Evolutionary conservation across 2,797 vertebrate genomes (phyloP), one percentile per base, ranked within the genome.

Genomic region (Hipposideros larvatus): DNA sequence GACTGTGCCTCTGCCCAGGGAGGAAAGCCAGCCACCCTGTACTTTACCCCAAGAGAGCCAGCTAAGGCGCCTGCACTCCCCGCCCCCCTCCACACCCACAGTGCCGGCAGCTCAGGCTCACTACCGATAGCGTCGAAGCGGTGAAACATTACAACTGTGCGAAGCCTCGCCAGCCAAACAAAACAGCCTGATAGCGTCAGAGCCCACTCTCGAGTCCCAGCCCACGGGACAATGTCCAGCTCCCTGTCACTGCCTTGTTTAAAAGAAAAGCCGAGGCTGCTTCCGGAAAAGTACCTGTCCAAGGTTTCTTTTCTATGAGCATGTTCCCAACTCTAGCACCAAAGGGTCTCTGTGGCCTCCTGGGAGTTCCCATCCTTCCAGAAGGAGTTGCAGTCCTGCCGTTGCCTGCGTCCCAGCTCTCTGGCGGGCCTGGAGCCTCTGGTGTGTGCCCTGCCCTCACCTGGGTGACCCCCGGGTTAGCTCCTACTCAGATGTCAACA

Each of bases 401-500:
- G 6, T 43, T 9, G 43, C 34, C 26, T n/a, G 63, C 92, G 71
- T 34, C 18, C 22, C 0, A 59, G 59, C 46, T 90, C 84, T 57
- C 96, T 18, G 74, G 74, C 89, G 80, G 73, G 90, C 84, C 88
- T 28, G 55, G 87, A 87, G 91, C 84, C 86, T 89, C 75, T 11
- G 18, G 0, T 41, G 8, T 55, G 57, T 90, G 84, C 85, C 96
- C 97, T 92, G 82, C 70, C 0, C 66, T 80, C 41, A 14, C 55
- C 48, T 15, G 74, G 94, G 96, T 94, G 92, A 93, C 82, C 37
- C 37, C 86, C 63, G 86, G 95, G 90, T 83, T 15, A 0, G 71
- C 16, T 55, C 74, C 90, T 79, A 43, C 70, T 80, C 51, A 19
- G 84, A 97, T 96, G 92, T 57, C 96, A 96, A 96, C 57, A 41